Percentiles rank a stretch among this genome's conserved stretches.
These are phyloP conservation scores for Tragopan temminckii DNA, from an alignment of 2,797 vertebrate genomes.

Conservation along the genomic window DNA sequence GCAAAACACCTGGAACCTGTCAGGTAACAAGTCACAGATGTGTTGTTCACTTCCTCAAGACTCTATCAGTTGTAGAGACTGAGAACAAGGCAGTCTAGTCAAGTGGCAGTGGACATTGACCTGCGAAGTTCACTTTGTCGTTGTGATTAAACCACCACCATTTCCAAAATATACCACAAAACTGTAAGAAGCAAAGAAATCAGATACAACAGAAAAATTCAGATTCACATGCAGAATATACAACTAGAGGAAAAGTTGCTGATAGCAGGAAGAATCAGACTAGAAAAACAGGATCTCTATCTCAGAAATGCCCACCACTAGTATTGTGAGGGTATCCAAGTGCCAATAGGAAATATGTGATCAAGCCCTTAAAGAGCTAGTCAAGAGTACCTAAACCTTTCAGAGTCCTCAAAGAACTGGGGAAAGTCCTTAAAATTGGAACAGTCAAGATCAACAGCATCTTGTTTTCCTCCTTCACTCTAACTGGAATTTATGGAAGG, in stretches of 20 bases:
- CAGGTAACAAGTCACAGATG: not conserved
- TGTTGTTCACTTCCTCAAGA: not conserved
- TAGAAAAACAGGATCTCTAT: not conserved
- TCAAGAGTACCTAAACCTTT: not conserved
- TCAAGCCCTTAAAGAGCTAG: not conserved
- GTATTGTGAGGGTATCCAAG: not conserved
- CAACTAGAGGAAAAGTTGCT: not conserved
- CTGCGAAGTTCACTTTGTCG: not conserved
- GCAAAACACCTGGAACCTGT: not conserved
- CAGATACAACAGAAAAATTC: not conserved
- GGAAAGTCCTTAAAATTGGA: not conserved
- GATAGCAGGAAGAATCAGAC: not conserved
- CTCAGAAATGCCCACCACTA: not conserved
- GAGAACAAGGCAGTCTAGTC: not conserved
- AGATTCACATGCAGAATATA: not conserved
- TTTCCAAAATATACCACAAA: not conserved
- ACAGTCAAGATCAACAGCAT: not conserved
- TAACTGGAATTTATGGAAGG: not conserved
- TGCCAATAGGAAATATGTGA: not conserved
- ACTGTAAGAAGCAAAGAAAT: not conserved
- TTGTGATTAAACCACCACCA: not conserved
- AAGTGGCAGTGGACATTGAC: rapidly evolving
- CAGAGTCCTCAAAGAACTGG: not conserved
- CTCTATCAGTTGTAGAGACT: not conserved
- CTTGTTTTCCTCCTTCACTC: not conserved